phyloP scores from a whole-genome alignment of 2,888 invertebrate genomes.

The Drosophila mettleri region DNA sequence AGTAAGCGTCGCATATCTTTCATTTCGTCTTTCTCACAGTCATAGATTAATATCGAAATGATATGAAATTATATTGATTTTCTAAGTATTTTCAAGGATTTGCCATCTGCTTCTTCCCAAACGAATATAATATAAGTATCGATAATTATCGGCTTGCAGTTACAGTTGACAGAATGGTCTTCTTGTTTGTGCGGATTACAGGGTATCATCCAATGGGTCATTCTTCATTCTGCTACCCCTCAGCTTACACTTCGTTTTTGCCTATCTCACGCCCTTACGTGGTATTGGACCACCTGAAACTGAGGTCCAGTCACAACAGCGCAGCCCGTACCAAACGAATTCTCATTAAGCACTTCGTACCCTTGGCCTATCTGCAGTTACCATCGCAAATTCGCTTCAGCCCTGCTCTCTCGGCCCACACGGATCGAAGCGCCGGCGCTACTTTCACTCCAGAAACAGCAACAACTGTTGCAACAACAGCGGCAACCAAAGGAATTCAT shows the following conservation, averaged over 20 bases:
- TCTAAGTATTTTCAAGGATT: too few species aligned
- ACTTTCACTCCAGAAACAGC: conserved; percentile 62
- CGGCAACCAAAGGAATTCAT: conserved; percentile 46
- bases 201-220: not conserved
- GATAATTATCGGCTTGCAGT: too few species aligned
- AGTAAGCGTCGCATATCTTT: too few species aligned
- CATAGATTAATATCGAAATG: too few species aligned
- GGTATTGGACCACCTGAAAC: conserved; percentile 66
- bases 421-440: conserved; percentile 64
- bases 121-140: too few species aligned
- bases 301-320: conserved; percentile 12
- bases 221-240: not conserved
- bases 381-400: conserved; percentile 50
- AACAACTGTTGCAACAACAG: conserved; percentile 15
- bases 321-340: conserved; percentile 25
- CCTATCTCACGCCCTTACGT: conserved; percentile 63
- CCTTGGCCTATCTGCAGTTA: conserved; percentile 50
- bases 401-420: conserved; percentile 51
- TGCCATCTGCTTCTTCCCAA: too few species aligned
- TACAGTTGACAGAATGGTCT: too few species aligned
- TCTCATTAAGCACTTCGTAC: conserved; percentile 37
- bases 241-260: conserved; percentile 3
- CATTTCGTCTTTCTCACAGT: too few species aligned
- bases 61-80: too few species aligned
- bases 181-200: too few species aligned